Evolutionary conservation across 2,113 vertebrate species (phyloP).

Genomic region (Sinocyclocheilus anophthalmus): DNA sequence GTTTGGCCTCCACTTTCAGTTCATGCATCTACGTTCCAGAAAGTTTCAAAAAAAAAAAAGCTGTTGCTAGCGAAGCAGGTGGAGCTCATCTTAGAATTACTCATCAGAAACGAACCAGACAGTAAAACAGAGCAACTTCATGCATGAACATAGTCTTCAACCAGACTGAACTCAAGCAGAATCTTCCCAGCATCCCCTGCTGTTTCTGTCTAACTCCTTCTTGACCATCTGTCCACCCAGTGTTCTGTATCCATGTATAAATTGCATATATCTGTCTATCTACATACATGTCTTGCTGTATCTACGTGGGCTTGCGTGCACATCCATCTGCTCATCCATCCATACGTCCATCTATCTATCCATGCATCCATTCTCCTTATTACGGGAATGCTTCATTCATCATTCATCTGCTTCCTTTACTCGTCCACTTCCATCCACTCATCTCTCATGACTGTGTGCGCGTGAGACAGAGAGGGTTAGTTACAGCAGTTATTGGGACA

Average conservation of each 20-base stretch:
- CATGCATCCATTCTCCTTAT: constrained; percentile 24
- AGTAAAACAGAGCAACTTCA: neutral
- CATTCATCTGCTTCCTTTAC: constrained; percentile 17
- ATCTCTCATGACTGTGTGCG: constrained; percentile 39
- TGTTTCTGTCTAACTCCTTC: constrained; percentile 10
- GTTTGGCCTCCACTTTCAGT: neutral
- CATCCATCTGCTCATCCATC: constrained; percentile 2
- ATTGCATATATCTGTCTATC: neutral
- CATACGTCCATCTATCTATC: neutral
- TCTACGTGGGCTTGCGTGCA: neutral
- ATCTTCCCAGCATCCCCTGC: neutral
- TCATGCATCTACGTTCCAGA: neutral
- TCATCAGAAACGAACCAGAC: neutral
- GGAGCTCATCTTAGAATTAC: neutral
- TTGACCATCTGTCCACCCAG: constrained; percentile 8
- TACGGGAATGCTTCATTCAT: constrained; percentile 6
- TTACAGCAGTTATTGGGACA: constrained; percentile 43
- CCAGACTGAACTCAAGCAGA: neutral
- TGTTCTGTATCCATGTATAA: constrained; percentile 13
- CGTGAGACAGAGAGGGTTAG: constrained; percentile 1
- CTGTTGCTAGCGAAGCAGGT: neutral
- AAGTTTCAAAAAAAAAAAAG: neutral
- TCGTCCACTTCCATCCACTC: neutral
- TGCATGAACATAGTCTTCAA: neutral
- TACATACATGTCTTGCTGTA: neutral